These are phyloP conservation scores for Dyspetes luteomarginatus DNA, from an alignment of 2,888 invertebrate genomes.

Conservation along the genomic window DNA sequence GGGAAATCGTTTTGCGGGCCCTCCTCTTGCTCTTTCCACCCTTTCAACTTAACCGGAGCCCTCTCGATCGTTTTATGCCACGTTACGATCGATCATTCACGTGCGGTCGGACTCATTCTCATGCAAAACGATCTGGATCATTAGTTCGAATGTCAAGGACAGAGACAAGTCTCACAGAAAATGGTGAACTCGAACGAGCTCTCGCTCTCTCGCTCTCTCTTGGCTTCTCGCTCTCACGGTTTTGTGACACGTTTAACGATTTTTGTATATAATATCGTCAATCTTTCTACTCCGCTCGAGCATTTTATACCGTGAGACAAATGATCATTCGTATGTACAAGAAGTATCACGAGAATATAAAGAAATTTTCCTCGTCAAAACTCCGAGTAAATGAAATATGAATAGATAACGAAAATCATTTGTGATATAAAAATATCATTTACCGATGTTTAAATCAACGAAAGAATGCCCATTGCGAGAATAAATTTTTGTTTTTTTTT, in stretches of 20 bases:
- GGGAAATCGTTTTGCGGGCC: conserved; percentile 50
- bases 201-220: conserved; percentile 28
- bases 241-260: conserved; percentile 50
- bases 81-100: conserved; percentile 64
- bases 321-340: conserved; percentile 29
- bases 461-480: too few species aligned
- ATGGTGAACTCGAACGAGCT: conserved; percentile 7
- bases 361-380: conserved; percentile 1
- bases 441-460: neutral
- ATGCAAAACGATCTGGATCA: conserved; percentile 72
- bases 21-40: conserved; percentile 2
- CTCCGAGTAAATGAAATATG: too few species aligned
- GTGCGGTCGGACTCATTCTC: conserved; percentile 61
- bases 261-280: conserved; percentile 12
- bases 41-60: conserved; percentile 5
- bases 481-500: too few species aligned
- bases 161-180: conserved; percentile 61
- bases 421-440: neutral
- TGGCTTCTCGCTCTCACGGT: conserved; percentile 45
- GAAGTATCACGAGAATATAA: conserved; percentile 9
- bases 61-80: conserved; percentile 49
- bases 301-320: conserved; percentile 33
- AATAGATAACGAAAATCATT: too few species aligned
- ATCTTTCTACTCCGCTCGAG: neutral
- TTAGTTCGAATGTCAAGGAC: conserved; percentile 75